phyloP scores from a whole-genome alignment of 1,140 invertebrate genomes.

The Halyomorpha halys region DNA sequence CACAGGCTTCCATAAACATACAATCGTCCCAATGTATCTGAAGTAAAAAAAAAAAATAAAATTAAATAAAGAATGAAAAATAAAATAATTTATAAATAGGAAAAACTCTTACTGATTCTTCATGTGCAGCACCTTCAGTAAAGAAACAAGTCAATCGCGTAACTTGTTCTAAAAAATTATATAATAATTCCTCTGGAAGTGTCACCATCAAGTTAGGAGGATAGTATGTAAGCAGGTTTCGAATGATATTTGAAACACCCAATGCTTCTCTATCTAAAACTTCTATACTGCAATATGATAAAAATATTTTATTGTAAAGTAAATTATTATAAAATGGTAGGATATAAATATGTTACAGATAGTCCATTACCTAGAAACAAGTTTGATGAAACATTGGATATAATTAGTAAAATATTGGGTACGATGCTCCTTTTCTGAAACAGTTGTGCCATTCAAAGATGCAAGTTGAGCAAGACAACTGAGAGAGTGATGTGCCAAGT shows the following conservation, averaged over 20 bases:
- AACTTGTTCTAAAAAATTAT: slow-evolving; percentile 49
- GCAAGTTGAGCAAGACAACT: slow-evolving; percentile 72
- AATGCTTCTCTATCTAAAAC: slow-evolving; percentile 51
- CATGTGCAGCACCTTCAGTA: slow-evolving; percentile 56
- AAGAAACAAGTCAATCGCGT: slow-evolving; percentile 63
- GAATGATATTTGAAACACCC: slow-evolving; percentile 54
- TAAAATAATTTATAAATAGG: not conserved
- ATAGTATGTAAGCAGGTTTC: slow-evolving; percentile 54
- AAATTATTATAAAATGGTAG: not conserved
- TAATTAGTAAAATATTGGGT: slow-evolving; percentile 61
- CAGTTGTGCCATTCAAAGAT: slow-evolving; percentile 59
- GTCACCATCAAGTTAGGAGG: slow-evolving; percentile 36
- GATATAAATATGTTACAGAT: not conserved
- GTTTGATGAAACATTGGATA: slow-evolving; percentile 55
- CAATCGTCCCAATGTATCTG: slow-evolving; percentile 49
- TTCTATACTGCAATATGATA: slow-evolving; percentile 40
- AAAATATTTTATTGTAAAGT: slow-evolving; percentile 9
- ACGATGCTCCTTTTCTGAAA: slow-evolving; percentile 47
- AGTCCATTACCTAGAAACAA: slow-evolving; percentile 41
- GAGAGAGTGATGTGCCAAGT: slow-evolving; percentile 62
- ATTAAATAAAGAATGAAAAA: not conserved
- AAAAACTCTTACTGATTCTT: slow-evolving; percentile 52
- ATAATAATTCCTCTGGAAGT: slow-evolving; percentile 44
- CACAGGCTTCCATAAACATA: slow-evolving; percentile 66
- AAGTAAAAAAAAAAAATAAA: slow-evolving; percentile 21